Conservation (phyloP, 1,140 invertebrate species). For the Drosophila orosa region DNA sequence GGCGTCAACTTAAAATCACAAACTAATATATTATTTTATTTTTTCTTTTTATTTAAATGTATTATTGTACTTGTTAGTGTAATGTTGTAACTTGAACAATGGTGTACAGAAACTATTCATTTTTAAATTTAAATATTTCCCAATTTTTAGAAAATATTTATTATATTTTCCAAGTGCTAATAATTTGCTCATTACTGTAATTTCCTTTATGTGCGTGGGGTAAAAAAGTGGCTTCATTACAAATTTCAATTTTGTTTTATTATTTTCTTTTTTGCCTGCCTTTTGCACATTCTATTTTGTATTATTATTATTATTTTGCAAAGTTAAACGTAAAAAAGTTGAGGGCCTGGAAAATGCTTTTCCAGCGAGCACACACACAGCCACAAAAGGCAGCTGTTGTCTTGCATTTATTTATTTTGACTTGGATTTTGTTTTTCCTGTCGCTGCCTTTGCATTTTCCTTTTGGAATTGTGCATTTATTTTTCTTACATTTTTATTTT, state of each 20-base stretch:
- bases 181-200: not conserved
- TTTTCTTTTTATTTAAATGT: no score
- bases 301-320: slow-evolving; percentile 69
- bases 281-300: slow-evolving; percentile 68
- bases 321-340: slow-evolving; percentile 37
- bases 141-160: no score
- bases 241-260: slow-evolving; percentile 83
- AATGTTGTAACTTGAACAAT: no score
- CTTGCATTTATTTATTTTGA: slow-evolving; percentile 73
- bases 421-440: slow-evolving; percentile 51
- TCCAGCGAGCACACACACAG: slow-evolving; percentile 6
- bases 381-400: slow-evolving; percentile 62
- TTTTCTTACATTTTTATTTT: no score
- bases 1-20: no score
- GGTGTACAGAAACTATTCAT: no score
- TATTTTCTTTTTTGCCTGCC: slow-evolving; percentile 48
- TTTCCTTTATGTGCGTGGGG: slow-evolving; percentile 35
- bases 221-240: slow-evolving; percentile 80
- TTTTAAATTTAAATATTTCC: not conserved
- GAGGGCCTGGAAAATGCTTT: slow-evolving; percentile 60
- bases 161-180: not conserved
- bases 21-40: no score
- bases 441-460: slow-evolving; percentile 32
- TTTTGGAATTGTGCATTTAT: slow-evolving; percentile 16
- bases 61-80: no score